Percentiles rank a stretch among this genome's conserved stretches.
Evolutionary conservation across 2,797 vertebrate genomes (phyloP).

Genomic region (Megaceryle alcyon): DNA sequence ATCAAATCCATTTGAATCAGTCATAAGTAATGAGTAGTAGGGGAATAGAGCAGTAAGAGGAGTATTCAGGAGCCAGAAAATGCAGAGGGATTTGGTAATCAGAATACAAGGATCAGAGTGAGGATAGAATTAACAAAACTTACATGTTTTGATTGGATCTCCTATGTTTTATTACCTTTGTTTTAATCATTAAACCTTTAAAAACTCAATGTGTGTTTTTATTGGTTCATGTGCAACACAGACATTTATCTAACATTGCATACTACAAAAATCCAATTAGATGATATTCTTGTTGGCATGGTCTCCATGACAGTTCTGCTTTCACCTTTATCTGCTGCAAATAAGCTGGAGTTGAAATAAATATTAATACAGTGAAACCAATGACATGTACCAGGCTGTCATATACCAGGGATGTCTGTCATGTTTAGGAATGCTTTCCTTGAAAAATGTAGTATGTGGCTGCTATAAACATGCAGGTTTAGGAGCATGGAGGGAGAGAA

Average conservation of each 20-base stretch:
- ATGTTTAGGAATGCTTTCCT: background rate
- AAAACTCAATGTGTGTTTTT: background rate
- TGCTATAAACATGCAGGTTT: background rate
- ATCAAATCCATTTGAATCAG: background rate
- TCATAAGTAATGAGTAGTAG: background rate
- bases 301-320: background rate
- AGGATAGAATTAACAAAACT: background rate
- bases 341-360: background rate
- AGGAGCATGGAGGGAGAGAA: background rate
- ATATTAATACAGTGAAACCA: background rate
- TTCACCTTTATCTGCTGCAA: background rate
- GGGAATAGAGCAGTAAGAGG: background rate
- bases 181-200: background rate
- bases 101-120: background rate
- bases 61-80: background rate
- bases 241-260: background rate
- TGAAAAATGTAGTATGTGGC: accelerated
- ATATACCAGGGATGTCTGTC: background rate
- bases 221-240: background rate
- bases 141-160: background rate
- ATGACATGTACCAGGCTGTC: background rate
- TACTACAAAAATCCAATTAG: background rate
- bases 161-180: background rate
- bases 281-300: background rate
- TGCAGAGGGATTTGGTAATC: background rate